A percentile compares a stretch with the other conserved stretches of the same genome.
Conservation (phyloP, 2,888 invertebrate genomes). For the Cephus pygmeus region DNA sequence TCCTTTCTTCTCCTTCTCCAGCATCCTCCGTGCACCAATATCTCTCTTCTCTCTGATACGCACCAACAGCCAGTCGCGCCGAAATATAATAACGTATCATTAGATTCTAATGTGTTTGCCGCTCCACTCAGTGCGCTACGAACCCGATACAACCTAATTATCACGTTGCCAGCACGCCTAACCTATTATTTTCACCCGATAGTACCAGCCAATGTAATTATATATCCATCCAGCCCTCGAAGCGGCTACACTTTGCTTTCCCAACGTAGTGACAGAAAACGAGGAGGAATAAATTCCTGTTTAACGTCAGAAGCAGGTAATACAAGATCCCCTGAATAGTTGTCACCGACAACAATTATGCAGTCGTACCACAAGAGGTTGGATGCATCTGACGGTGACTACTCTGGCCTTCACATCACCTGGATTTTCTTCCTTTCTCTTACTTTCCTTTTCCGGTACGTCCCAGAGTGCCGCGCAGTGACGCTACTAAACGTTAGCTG, state of each 20-base stretch:
- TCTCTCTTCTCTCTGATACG: neutral
- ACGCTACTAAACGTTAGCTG: too few species aligned
- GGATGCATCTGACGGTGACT: too few species aligned
- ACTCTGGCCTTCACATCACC: too few species aligned
- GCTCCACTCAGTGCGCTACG: slow-evolving; percentile 36
- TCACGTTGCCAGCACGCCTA: slow-evolving; percentile 42
- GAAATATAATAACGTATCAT: slow-evolving; percentile 57
- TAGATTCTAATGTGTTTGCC: slow-evolving; percentile 55
- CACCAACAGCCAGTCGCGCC: slow-evolving; percentile 19
- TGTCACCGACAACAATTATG: too few species aligned
- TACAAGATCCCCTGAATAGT: too few species aligned
- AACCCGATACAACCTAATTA: slow-evolving; percentile 63
- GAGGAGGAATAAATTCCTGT: too few species aligned
- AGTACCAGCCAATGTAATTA: slow-evolving; percentile 55
- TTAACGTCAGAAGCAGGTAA: too few species aligned
- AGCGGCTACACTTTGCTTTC: slow-evolving; percentile 38
- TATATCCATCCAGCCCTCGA: slow-evolving; percentile 60
- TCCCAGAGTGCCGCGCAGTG: too few species aligned
- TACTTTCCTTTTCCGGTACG: too few species aligned
- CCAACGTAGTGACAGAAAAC: too few species aligned
- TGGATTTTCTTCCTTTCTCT: too few species aligned
- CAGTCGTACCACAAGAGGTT: too few species aligned
- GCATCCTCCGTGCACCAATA: neutral
- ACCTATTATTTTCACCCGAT: slow-evolving; percentile 59
- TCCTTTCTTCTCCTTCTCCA: neutral